A percentile compares a stretch with the other conserved stretches of the same genome.
Evolutionary conservation across 2,113 vertebrate genomes (phyloP).

Genomic region (Calyptommatus sinebrachiatus): DNA sequence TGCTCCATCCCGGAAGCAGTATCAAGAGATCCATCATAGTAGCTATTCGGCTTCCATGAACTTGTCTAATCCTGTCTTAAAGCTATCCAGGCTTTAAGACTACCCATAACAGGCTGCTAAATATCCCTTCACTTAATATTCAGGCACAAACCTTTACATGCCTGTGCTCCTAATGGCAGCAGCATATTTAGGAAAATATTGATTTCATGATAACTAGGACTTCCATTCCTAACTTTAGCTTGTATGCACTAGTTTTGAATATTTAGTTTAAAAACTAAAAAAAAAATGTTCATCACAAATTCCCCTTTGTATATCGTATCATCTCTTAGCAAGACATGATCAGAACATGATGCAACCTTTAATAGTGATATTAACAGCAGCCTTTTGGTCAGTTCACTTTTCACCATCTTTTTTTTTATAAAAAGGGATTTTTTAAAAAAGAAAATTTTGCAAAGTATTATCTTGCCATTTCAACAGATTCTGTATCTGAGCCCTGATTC

Average conservation of each 20-base stretch:
- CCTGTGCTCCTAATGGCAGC: no score
- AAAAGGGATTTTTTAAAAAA: not conserved
- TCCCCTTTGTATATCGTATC: not conserved
- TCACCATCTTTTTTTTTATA: not conserved
- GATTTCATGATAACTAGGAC: not conserved
- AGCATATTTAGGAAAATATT: not conserved
- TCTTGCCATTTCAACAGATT: not conserved
- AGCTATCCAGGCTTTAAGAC: not conserved
- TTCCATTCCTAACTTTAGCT: not conserved
- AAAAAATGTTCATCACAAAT: not conserved
- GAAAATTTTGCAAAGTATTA: not conserved
- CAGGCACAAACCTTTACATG: not conserved
- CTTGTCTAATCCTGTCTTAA: no score
- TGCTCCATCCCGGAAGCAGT: no score
- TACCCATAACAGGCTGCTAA: no score
- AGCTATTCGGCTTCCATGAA: no score
- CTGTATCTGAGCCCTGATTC: rapidly evolving
- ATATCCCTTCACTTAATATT: no score
- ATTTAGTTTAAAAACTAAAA: not conserved
- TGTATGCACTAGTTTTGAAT: not conserved
- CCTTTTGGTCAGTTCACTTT: not conserved
- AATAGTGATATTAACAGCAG: not conserved
- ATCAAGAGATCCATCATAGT: no score
- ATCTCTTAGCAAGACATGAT: not conserved
- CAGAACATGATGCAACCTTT: not conserved